Evolutionary conservation across 2,888 invertebrate species (phyloP), one percentile per base, ranked within the genome.

Genomic region (Parelbella ahira): DNA sequence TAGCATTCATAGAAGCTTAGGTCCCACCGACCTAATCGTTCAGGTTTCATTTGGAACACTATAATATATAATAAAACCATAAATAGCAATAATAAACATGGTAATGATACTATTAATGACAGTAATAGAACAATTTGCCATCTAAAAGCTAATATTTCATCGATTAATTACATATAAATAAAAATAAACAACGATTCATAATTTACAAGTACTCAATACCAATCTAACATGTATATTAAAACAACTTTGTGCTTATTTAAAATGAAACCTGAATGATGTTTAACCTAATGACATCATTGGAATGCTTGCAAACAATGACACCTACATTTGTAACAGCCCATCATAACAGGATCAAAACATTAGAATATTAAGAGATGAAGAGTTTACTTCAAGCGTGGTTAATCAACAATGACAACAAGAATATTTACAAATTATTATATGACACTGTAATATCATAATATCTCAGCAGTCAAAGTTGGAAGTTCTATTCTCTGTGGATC

Each of bases 371-470:
- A 52, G 49, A 29, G 43, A 32, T 44, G 43, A 33, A 28, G 38
- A 49, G 45, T 48, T 56, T 55, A 47, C 50, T 50, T 54, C 47
- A 51, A 63, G 53, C 45, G 39, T 27, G 32, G 15, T 12, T 18
- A 48, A 18, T 45, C 11, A 51, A 50, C 44, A 50, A 53, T 46
- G 62, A 67, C 58, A 78, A 74, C 68, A 69, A 67, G 57, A 65
- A 56, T 81, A 83, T 81, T 70, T 82, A 84, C 78, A 83, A 69
- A 55, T 58, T 53, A 64, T 60, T 33, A 33, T 6, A 36, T 65
- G 58, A 76, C 72, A 80, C 73, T 76, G 78, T 78, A 79, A 79
- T 78, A 78, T 75, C 72, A 73, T 63, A 58, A 60, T 59, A 59
- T 54, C 56, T 50, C 54, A 63, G 61, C 75, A 77, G 74, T 71